Evolutionary conservation across 1,140 invertebrate genomes (phyloP), one percentile per base, ranked within the genome.

Genomic region (Magallana angulata): DNA sequence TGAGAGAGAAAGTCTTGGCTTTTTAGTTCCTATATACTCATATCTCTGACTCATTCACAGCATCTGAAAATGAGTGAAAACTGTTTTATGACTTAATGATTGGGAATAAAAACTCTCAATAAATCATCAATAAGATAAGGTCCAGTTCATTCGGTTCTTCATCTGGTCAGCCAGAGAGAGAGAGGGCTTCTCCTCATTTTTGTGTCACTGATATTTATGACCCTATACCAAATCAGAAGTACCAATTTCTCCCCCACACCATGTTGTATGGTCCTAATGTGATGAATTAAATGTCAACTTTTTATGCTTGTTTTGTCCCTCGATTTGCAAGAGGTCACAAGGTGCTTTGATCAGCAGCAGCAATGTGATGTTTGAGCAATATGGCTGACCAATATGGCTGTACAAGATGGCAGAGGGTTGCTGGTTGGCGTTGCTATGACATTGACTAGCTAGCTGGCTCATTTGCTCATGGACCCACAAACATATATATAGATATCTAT

Each of bases 41-140:
- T 24, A 76, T 76, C 12, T 36, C 68, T 76, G 68, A 76, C 68
- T 76, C 68, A 76, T 76, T 36, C 36, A 18, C 24, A 30, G 30
- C 36, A n/a, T 62, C n/a, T 12, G 11, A 62, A 62, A 62, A 62
- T 62, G 68, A 76, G 24, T 76, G 68, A 30, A 76, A 76, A 76
- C 68, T 36, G 36, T 76, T 76, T 76, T 76, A 76, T 76, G 68
- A 76, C 68, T 76, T 36, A 18, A 76, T 76, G 68, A 76, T 76
- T 76, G 68, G 5, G 68, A 76, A 76, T 76, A 76, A 76, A 76
- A 76, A 76, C 68, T 76, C 68, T 76, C 24, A 76, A 76, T 76
- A 76, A 76, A 76, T 76, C 68, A 76, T 76, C 68, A 76, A 76
- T 76, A 76, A 30, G 68, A 30, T 36, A 30, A 30, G 68, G 68